Evolutionary conservation across 2,797 vertebrate species (phyloP), one percentile per base, ranked within the genome.

Genomic region (Avahi laniger): DNA sequence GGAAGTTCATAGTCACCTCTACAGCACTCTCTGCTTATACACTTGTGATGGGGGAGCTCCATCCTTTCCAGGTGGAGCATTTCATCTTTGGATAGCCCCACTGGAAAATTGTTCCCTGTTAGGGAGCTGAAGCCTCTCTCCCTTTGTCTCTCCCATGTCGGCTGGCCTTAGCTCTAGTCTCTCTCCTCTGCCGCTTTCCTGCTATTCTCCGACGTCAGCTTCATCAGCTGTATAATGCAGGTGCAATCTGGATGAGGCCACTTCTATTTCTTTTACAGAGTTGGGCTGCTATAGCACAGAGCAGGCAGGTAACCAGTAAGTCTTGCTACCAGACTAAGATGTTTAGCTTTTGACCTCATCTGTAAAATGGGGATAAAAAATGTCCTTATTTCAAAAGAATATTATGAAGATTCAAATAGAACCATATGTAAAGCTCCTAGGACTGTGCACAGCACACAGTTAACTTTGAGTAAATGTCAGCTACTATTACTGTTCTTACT

Each of bases 381-480:
- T 46, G 48, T 88, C 38, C 38, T 81, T 89, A 89, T 75, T 89
- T 91, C 78, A 85, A 83, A 95, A 93, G 89, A 96, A 76, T 43
- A 67, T 26, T 65, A n/a, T n/a, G n/a, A 91, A 59, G 61, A 85
- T 43, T 82, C 75, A 65, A 59, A 61, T 11, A 35, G 67, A n/a
- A 78, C 84, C 18, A 41, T 3, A 67, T 22, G 28, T 26, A 54
- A 48, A 92, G n/a, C 43, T 84, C 72, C 78, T 20, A 67, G 75
- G 80, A 73, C 10, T 10, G 5, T 41, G 50, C 18, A 17, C 12
- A 7, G 38, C 33, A 70, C 78, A 54, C 5, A 93, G 65, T 4
- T 59, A 65, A 57, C 61, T n/a, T n/a, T 67, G 28, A 91, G 28
- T 46, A 88, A 80, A 48, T 65, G 57, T 15, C 2, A 65, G 50